phyloP scores from a whole-genome alignment of 2,797 vertebrate species.

The Parambassis ranga region DNA sequence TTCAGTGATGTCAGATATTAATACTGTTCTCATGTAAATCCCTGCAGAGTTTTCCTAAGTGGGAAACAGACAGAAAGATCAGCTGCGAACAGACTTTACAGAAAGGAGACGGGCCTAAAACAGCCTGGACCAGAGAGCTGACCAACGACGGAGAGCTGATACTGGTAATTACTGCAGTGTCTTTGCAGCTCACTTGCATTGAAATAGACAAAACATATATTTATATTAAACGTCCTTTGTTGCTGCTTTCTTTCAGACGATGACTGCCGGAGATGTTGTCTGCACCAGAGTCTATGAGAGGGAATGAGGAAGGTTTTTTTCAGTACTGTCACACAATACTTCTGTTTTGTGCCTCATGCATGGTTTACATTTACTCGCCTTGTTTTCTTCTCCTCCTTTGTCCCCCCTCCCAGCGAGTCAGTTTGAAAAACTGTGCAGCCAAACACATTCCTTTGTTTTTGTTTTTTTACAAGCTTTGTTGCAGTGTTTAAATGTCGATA shows the following conservation, averaged over 20 bases:
- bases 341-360: slow-evolving; percentile 36
- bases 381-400: slow-evolving; percentile 35
- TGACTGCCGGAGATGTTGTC: slow-evolving; percentile 80
- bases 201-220: no score
- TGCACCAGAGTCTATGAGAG: slow-evolving; percentile 80
- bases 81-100: slow-evolving; percentile 90
- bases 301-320: slow-evolving; percentile 65
- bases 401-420: slow-evolving; percentile 5
- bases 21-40: slow-evolving; percentile 18
- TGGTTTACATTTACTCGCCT: slow-evolving; percentile 51
- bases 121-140: slow-evolving; percentile 90
- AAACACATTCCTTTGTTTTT: slow-evolving; percentile 48
- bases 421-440: slow-evolving; percentile 17
- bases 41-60: slow-evolving; percentile 79
- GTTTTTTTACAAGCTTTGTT: slow-evolving; percentile 18
- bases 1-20: neutral
- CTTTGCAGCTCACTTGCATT: no score
- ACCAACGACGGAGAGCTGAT: slow-evolving; percentile 88
- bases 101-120: slow-evolving; percentile 90
- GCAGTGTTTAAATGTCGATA: slow-evolving; percentile 49
- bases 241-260: slow-evolving; percentile 75
- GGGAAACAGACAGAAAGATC: slow-evolving; percentile 90
- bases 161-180: slow-evolving; percentile 85
- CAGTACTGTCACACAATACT: slow-evolving; percentile 18
- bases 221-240: no score